phyloP scores from a whole-genome alignment of 2,113 vertebrate genomes.

The Hoplias malabaricus region DNA sequence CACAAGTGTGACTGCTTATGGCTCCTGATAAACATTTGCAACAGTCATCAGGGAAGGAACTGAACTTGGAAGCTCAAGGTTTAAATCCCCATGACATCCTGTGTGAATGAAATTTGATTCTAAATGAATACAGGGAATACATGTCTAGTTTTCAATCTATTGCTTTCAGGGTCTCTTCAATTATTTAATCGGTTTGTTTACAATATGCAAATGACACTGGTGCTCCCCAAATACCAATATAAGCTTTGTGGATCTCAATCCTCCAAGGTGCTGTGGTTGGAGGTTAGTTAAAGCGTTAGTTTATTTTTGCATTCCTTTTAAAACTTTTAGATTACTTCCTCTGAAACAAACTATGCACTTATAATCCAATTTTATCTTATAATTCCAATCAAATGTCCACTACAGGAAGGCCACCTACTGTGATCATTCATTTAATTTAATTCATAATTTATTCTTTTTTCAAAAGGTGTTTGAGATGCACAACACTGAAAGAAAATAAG shows the following conservation, averaged over 20 bases:
- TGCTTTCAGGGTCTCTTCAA: slow-evolving; percentile 9
- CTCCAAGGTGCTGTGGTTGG: neutral
- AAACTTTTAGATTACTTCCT: neutral
- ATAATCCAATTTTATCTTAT: no score
- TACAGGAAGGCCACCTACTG: no score
- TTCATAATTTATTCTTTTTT: no score
- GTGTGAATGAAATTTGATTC: neutral
- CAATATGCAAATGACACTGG: slow-evolving; percentile 14
- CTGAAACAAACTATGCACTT: no score
- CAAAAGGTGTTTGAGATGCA: no score
- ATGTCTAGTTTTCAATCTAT: slow-evolving; percentile 16
- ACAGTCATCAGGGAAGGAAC: neutral
- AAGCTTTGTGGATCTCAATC: slow-evolving; percentile 1
- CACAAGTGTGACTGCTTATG: neutral
- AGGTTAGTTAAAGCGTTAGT: neutral
- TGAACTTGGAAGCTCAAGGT: neutral
- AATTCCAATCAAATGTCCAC: no score
- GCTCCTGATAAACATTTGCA: neutral
- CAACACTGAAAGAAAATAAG: no score
- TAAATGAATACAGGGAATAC: slow-evolving; percentile 13
- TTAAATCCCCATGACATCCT: neutral
- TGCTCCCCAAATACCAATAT: neutral
- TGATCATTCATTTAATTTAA: no score
- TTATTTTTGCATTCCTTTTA: neutral
- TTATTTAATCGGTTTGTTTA: slow-evolving; percentile 36